These are phyloP conservation scores for Rotaria socialis DNA, from an alignment of 2,888 invertebrate species.

Conservation along the genomic window DNA sequence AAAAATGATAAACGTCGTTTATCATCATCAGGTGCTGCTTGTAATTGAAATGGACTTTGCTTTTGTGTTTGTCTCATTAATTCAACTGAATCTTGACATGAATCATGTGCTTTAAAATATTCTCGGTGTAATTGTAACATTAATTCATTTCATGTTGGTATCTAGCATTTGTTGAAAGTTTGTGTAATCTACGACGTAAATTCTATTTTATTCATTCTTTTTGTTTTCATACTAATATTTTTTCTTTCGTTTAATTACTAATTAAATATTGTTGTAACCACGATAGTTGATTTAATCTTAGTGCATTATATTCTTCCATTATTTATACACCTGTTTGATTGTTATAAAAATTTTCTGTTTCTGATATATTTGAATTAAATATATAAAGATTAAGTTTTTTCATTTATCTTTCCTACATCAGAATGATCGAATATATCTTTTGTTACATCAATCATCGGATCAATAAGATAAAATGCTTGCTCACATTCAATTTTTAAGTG, in stretches of 20 bases:
- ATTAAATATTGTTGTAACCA: neutral
- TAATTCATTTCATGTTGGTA: neutral
- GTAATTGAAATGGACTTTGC: neutral
- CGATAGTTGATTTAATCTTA: neutral
- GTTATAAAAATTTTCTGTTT: neutral
- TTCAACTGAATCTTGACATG: neutral
- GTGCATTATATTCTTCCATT: neutral
- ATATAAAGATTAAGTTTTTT: neutral
- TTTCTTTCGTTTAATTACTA: neutral
- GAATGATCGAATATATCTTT: constrained; percentile 11
- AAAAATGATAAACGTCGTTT: neutral
- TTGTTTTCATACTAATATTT: neutral
- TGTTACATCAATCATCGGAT: neutral
- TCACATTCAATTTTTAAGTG: neutral
- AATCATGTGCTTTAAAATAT: neutral
- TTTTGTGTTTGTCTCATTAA: neutral
- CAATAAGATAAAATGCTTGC: constrained; percentile 28
- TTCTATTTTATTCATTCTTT: neutral
- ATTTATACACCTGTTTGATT: neutral
- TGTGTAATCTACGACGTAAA: neutral
- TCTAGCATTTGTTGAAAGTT: neutral
- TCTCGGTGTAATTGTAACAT: neutral
- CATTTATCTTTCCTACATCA: neutral
- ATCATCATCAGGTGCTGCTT: neutral
- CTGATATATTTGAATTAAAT: neutral